Evolutionary conservation across 2,113 vertebrate species (phyloP), one percentile per base, ranked within the genome.

Genomic region (Colinus virginianus): DNA sequence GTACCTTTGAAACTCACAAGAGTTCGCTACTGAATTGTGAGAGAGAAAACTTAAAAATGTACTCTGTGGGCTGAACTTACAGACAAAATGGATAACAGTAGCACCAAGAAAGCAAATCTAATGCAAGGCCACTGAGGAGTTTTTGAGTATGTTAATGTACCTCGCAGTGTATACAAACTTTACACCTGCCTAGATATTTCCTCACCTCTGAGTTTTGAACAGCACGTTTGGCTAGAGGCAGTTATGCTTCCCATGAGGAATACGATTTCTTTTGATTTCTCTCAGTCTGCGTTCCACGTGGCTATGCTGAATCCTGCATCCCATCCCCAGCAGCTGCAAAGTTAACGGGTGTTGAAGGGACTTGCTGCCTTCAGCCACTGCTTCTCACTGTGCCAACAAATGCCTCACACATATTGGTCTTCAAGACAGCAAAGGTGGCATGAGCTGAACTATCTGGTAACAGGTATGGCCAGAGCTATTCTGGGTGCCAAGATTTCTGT

Each of bases 291-390:
- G 38, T 67, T 88, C 95, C 88, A 80, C 77, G 69, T 56, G 84
- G 80, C 6, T 15, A 78, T 34, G 77, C 32, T 14, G 71, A 82
- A 87, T 0, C 0, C 26, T 13, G 8, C 2, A 3, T 90, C 68
- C 42, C 12, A 11, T 36, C 59, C 80, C 81, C 6, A 2, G 80
- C 74, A 81, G 48, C 53, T 11, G 17, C 55, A 90, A n/a, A 78
- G 32, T 43, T 83, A 53, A 85, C 23, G 36, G 18, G 51, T 92
- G 81, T 89, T 87, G 71, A 95, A 91, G 68, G 61, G 93, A 83
- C 56, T 89, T 42, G 8, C 20, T 82, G 51, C 59, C 75, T 94
- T 92, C 81, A 81, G 49, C 61, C 79, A 75, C 66, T 84, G 55
- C 30, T 91, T 63, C 45, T 76, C 58, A 40, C 36, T 30, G 38